These are phyloP conservation scores for Dreissena polymorpha DNA, from an alignment of 1,140 invertebrate species.

Conservation along the genomic window DNA sequence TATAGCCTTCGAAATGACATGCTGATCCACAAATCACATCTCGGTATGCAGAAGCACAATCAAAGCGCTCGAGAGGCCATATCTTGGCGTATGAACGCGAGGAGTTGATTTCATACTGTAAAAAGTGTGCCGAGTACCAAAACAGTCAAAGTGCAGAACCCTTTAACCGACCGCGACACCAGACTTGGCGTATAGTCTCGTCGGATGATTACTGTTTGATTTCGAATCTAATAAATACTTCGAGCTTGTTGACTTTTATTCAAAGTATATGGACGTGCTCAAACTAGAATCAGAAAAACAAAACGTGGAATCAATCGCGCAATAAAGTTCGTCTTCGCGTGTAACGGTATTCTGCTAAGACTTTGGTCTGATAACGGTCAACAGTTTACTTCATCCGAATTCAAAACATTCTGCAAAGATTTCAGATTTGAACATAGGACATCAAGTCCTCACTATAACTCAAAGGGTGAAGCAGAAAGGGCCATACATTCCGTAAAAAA, in stretches of 20 bases:
- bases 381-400: constrained; percentile 76
- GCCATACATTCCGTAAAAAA: constrained; percentile 60
- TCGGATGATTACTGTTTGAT: constrained; percentile 54
- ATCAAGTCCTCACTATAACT: constrained; percentile 57
- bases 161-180: constrained; percentile 17
- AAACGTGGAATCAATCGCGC: constrained; percentile 36
- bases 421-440: constrained; percentile 56
- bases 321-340: constrained; percentile 25
- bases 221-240: constrained; percentile 50
- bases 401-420: constrained; percentile 60
- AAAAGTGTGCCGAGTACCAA: constrained; percentile 66
- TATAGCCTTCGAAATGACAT: constrained; percentile 70
- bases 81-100: constrained; percentile 78
- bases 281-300: constrained; percentile 20
- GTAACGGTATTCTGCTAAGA: constrained; percentile 48
- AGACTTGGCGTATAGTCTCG: constrained; percentile 14
- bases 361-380: constrained; percentile 79
- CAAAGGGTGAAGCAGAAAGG: constrained; percentile 59
- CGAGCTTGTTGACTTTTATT: constrained; percentile 56
- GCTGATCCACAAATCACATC: constrained; percentile 78
- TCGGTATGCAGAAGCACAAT: constrained; percentile 79
- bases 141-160: constrained; percentile 46
- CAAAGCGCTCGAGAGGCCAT: constrained; percentile 76
- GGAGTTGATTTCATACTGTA: constrained; percentile 74
- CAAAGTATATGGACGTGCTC: constrained; percentile 51